Conservation (phyloP, 2,797 vertebrate genomes). For the Carapus acus region DNA sequence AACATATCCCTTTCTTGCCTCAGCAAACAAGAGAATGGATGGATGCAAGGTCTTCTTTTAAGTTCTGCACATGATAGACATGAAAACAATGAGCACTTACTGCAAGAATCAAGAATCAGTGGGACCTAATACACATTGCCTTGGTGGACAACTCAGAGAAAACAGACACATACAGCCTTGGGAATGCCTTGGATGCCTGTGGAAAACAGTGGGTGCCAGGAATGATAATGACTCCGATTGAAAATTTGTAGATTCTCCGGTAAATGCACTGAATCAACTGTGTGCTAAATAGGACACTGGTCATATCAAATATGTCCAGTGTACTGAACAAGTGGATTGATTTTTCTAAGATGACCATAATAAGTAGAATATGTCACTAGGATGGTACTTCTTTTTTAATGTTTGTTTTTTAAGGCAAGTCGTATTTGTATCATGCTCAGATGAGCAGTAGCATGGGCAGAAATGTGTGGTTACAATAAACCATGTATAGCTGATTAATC, state of each 20-base stretch:
- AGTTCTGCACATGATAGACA: not conserved
- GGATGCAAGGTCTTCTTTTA: too few species aligned
- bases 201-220: conserved; percentile 42
- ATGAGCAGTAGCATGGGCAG: conserved; percentile 64
- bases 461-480: conserved; percentile 62
- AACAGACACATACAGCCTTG: conserved; percentile 53
- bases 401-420: conserved; percentile 41
- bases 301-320: conserved; percentile 72
- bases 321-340: conserved; percentile 57
- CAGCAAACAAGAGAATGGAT: too few species aligned
- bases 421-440: conserved; percentile 57
- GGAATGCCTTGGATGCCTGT: conserved; percentile 62
- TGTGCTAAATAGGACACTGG: conserved; percentile 62
- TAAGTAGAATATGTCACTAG: conserved; percentile 70
- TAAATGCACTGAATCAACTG: conserved; percentile 59
- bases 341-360: conserved; percentile 62
- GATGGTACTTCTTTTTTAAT: conserved; percentile 59
- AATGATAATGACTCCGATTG: conserved; percentile 51
- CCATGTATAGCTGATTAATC: conserved; percentile 52
- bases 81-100: conserved; percentile 1
- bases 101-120: conserved; percentile 9
- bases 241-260: conserved; percentile 61
- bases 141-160: conserved; percentile 11
- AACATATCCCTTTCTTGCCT: too few species aligned
- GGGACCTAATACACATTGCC: conserved; percentile 1